phyloP scores from a whole-genome alignment of 2,797 vertebrate genomes.

The Rousettus madagascariensis region DNA sequence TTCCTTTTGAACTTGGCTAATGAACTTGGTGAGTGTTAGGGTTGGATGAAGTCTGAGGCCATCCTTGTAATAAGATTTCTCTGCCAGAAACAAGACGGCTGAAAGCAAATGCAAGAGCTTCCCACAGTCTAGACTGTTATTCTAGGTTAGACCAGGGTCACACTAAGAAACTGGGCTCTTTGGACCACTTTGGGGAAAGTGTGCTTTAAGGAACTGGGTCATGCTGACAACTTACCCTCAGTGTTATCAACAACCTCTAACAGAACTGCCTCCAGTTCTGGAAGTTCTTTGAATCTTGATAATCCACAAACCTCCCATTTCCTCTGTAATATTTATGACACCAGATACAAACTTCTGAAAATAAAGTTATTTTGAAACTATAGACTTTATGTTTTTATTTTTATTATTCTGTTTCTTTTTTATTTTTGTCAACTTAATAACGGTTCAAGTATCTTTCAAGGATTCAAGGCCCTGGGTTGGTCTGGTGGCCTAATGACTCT shows the following conservation, averaged over 20 bases:
- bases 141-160: neutral
- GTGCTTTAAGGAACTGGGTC: neutral
- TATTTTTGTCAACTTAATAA: neutral
- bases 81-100: neutral
- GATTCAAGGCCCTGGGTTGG: too few species aligned
- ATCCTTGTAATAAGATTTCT: neutral
- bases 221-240: neutral
- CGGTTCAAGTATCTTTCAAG: neutral
- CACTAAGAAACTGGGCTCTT: too few species aligned
- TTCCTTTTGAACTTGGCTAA: neutral
- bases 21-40: neutral
- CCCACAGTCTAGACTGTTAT: too few species aligned
- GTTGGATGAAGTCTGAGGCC: neutral
- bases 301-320: neutral
- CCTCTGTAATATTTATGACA: neutral
- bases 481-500: neutral
- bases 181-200: neutral
- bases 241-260: neutral
- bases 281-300: neutral
- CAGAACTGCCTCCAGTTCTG: fast-evolving
- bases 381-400: neutral
- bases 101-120: too few species aligned
- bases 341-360: neutral
- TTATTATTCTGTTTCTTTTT: neutral
- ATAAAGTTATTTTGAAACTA: neutral